Base-by-base conservation (phyloP, 2,797 vertebrate genomes). In the Atherinosoma microstoma region DNA sequence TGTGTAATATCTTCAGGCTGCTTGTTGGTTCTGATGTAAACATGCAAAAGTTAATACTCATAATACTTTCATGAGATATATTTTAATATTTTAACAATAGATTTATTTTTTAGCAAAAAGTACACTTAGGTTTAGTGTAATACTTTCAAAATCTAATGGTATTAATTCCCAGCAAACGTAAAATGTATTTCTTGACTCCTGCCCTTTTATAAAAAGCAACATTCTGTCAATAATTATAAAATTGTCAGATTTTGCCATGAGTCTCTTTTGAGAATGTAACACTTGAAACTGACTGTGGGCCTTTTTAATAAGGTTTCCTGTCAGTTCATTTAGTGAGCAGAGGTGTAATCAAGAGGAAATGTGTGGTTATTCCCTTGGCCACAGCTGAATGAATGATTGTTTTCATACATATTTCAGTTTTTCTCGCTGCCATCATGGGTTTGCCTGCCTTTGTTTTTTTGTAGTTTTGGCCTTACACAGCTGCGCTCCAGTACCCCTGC, bases 401-500 rank as follows among this genome's bases (percentile, higher is more conserved):
- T 68, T 64, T 61, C 27, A 51, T 71, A 18, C 13, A 8, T 56
- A 34, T 65, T 47, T 0, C 0, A 18, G 24, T 27, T 62, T 47
- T 0, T 58, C 1, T 20, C 24, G 16, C 4, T 22, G 30, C 54
- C 38, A 66, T 29, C 13, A 29, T 38, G 10, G 32, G 1, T 27
- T 59, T 27, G 45, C 66, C 35, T 51, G 27, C 16, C 24, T 9
- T 51, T 40, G 65, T 72, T 76, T 70, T 38, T 18, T 75, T 29
- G 1, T 1, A 9, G 15, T 73, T 79, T 70, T 40, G 58, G 15
- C 57, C 30, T 0, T 47, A 30, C 51, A 64, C 30, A 62, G 66
- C 75, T 75, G 57, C 20, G 2, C 22, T 64, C 51, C 72, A 6
- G 58, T 76, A 63, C 59, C 74, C 67, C 64, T 53, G 58, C 64